Evolutionary conservation across 1,140 invertebrate species (phyloP).

Genomic region (Contarinia nasturtii): DNA sequence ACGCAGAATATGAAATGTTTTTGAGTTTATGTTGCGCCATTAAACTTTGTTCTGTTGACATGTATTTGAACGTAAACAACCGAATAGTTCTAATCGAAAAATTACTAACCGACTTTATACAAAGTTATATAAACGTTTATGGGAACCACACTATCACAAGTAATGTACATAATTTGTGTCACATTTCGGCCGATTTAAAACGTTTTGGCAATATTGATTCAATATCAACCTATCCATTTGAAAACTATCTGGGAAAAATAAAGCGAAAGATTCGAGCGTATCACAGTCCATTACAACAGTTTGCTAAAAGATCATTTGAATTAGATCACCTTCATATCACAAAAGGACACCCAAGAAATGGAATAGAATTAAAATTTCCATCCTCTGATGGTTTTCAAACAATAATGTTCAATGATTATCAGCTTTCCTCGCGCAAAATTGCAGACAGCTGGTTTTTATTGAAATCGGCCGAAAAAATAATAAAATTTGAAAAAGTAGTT

Average conservation of each 20-base stretch:
- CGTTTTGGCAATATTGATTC: constrained; percentile 6
- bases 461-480: neutral
- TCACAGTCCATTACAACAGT: constrained; percentile 6
- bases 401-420: neutral
- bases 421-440: neutral
- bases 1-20: constrained; percentile 8
- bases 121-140: constrained; percentile 4
- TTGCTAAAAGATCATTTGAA: constrained; percentile 6
- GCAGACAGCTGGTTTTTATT: neutral
- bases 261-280: constrained; percentile 8
- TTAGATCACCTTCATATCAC: neutral
- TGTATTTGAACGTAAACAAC: neutral
- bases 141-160: constrained; percentile 4
- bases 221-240: constrained; percentile 9
- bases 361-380: neutral
- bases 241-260: constrained; percentile 7
- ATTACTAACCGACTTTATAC: constrained; percentile 4
- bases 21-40: constrained; percentile 8
- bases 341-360: neutral
- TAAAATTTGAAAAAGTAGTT: neutral
- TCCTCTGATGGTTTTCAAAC: neutral
- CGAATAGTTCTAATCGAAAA: constrained; percentile 1
- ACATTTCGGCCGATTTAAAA: constrained; percentile 9
- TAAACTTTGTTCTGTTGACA: constrained; percentile 7
- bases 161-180: constrained; percentile 8